These are phyloP conservation scores for Protodeltote pygarga DNA, from an alignment of 2,888 invertebrate genomes.

Conservation along the genomic window DNA sequence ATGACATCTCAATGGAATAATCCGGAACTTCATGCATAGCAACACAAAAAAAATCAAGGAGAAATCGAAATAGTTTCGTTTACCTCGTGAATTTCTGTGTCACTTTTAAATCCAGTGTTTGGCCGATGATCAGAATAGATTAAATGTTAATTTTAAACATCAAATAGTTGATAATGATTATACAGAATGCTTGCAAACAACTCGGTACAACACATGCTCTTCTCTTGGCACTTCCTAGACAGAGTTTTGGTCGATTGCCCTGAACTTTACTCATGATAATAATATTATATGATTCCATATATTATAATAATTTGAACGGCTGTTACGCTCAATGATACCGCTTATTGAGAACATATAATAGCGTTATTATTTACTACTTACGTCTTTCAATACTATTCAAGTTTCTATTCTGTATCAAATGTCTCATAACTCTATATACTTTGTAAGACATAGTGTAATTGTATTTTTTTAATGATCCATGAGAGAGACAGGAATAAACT, in stretches of 20 bases:
- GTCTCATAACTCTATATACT: conserved; percentile 1
- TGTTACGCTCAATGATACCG: background rate
- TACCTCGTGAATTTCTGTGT: conserved; percentile 6
- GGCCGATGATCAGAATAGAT: conserved; percentile 10
- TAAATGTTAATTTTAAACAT: conserved; percentile 13
- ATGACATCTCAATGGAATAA: too few species aligned
- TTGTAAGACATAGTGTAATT: conserved; percentile 4
- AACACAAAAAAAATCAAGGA: background rate
- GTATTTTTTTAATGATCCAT: conserved; percentile 12
- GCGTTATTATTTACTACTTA: background rate
- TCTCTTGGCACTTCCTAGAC: conserved; percentile 70
- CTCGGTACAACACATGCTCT: conserved; percentile 43
- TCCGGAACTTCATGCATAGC: too few species aligned
- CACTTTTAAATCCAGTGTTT: conserved; percentile 10
- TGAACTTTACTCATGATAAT: conserved; percentile 55
- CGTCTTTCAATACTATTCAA: background rate
- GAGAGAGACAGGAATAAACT: conserved; percentile 21
- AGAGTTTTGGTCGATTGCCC: conserved; percentile 75
- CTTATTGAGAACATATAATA: conserved; percentile 7
- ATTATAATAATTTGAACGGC: conserved; percentile 12
- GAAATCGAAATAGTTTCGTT: conserved; percentile 11
- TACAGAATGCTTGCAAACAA: conserved; percentile 11
- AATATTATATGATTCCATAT: conserved; percentile 12
- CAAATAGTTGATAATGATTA: conserved; percentile 12
- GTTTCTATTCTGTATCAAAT: too few species aligned